Base-by-base conservation (phyloP, 1,140 invertebrate genomes). In the Rhynchophorus ferrugineus region DNA sequence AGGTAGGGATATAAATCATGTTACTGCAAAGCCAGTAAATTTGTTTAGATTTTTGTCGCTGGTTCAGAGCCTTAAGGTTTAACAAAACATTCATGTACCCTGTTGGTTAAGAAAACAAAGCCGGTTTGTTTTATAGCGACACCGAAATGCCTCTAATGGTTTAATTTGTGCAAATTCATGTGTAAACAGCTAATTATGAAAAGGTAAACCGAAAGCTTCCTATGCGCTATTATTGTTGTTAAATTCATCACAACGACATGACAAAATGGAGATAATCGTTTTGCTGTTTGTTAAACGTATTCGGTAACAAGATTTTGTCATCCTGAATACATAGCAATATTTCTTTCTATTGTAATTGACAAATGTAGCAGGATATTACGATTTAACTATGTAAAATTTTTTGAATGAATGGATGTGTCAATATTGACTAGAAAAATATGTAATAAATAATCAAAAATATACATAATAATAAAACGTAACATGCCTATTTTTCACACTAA, bases 91-190 rank as follows among this genome's bases (percentile, higher is more conserved):
- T n/a, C 20, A 38, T 48, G 37, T 39, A 11, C 18, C 18, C 1
- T 37, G 45, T 39, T 48, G 35, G 20, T 20, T 48, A 48, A 48
- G 36, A 39, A 48, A 48, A 48, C 45, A 48, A 48, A 24, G 45
- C 2, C 18, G 11, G 20, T 48, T 38, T 47, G 35, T 47, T 47
- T 37, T 36, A 36, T 22, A 14, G 45, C 20, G 35, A 48, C 45
- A 48, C 35, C 33, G 34, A 38, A 48, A 48, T 48, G 36, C 18
- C 45, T 39, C 35, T 48, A 38, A 48, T 48, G 45, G 45, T 48
- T 48, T 48, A 48, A 48, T 48, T 48, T 48, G 45, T 37, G 45
- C 35, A 48, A 48, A 48, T 48, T 48, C 18, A 24, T 21, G 45
- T 48, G 36, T 48, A 48, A 48, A 48, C 24, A 22, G 29, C 35